Base-by-base conservation (phyloP, 2,888 invertebrate genomes). In the Torymus texanus region DNA sequence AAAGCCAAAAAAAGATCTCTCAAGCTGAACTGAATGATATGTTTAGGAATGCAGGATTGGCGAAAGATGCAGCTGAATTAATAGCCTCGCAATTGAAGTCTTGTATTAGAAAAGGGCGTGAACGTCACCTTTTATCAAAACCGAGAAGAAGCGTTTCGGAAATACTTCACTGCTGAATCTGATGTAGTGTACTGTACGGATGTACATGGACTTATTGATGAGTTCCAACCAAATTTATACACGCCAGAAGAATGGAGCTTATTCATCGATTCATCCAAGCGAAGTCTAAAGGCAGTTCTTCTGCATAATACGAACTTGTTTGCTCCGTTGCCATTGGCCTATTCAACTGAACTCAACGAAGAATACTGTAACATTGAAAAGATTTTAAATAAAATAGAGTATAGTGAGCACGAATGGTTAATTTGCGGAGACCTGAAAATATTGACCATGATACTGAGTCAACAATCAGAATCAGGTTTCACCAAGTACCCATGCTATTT, bases 61-160 rank as follows among this genome's bases (percentile, higher is more conserved):
- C 53, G 16, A 66, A 66, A 66, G 53, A 66, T 2, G 18, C 11
- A 51, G 50, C 66, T 51, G 18, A 66, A 66, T 66, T 66, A 3
- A 16, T 51, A 4, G 1, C 66, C 10, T 53, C 51, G 18, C 16
- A 51, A 14, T 66, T 66, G 1, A 51, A 66, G 18, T 11, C 2
- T 12, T 12, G 53, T 66, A 18, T 53, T 66, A 16, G 66, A 66
- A 66, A 18, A 50, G 24, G 13, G 21, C 8, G 2, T 18, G 0
- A 66, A 66, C n/a, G 51, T 51, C 11, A 51, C 51, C 12, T 66
- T 66, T 16, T 66, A 66, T 53, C 66, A 51, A 51, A 66, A 66
- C 16, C n/a, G 51, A 66, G 66, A 66, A 16, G 12, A 16, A 16
- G 66, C 13, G 12, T 53, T 50, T 14, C 51, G 18, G 8, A 66